Base-by-base conservation (phyloP, 2,888 invertebrate genomes). In the Drosophila longiperda region DNA sequence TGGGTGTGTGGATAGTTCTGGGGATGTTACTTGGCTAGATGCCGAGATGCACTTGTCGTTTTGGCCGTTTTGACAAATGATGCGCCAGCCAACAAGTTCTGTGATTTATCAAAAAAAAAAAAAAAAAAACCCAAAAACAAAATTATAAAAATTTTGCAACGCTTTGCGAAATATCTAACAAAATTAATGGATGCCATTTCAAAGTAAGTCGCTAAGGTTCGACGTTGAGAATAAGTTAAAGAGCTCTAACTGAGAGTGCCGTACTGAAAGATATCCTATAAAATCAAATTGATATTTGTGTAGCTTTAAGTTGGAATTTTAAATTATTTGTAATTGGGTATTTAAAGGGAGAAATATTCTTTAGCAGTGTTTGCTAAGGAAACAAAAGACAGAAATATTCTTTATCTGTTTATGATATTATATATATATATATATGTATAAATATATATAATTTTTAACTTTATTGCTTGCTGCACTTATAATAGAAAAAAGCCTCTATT, bases 51-150 rank as follows among this genome's bases (percentile, higher is more conserved):
- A 77, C 64, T 71, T 66, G 72, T 45, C 49, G 57, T 26, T n/a
- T 38, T 17, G 45, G 45, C 45, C 23, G 23, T 23, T 40, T 77
- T 86, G 85, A 86, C 85, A 86, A 86, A 86, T 86, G 89, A 87
- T 68, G 74, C 74, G 74, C 73, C 75, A 45, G 55, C 54, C 55
- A 52, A 52, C 34, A 66, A 66, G 63, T 62, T 53, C 73, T 87
- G 89, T 73, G 85, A 89, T 86, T 86, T 86, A 80, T 86, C 85
- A 89, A 82, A 78, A 75, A 73, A 77, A 29, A 29, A 29, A 77
- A 29, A 26, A 4, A 4, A 29, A 29, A 29, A 0, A 2, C 23
- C 70, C 64, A 67, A 65, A 73, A 48, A 58, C 42, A 52, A 61
- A 70, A 75, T 66, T 59, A 59, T 55, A 64, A 63, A 72, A 66